Base-by-base conservation (phyloP, 2,888 invertebrate genomes). In the Lasioglossum calceatum region DNA sequence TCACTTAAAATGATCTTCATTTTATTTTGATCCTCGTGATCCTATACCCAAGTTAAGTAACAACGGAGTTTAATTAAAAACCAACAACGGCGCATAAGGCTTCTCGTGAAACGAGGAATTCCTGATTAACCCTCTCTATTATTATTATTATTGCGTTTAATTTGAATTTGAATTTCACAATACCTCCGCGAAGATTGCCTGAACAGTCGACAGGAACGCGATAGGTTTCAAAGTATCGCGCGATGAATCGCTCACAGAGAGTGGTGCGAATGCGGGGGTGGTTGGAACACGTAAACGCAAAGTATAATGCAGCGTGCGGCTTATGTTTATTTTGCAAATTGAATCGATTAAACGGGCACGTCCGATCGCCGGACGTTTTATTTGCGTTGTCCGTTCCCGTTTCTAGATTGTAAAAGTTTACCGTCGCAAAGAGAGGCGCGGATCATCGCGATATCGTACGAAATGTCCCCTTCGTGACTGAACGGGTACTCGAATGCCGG, bases 401-500 rank as follows among this genome's bases (percentile, higher is more conserved):
- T 64, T 64, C 32, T 44, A 23, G 8, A 23, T 47, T 32, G n/a
- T 23, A 64, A 44, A 27, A 77, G 76, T 77, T 42, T 44, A 77
- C 44, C 32, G 76, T 42, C 42, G 27, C 44, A 23, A 32, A 64
- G 44, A 42, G 42, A 44, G 42, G 61, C 42, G 42, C 27, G 58
- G 42, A n/a, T 64, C 27, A 44, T 58, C 58, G 19, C 27, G 79
- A 72, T 72, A 44, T n/a, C n/a, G 23, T 47, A 42, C 79, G 44
- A 61, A 79, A 79, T 61, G 73, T 61, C 73, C 79, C 44, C 19
- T 79, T 79, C 79, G 79, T 73, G 79, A 72, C 79, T 23, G 44
- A 54, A 54, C 54, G 23, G 42, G 5, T 72, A 72, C 79, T 44
- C 61, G 79, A 73, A 58, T 32, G 32, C 58, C 79, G 61, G n/a